Base-by-base conservation (phyloP, 1,140 invertebrate species). In the Zaprionus taronus region DNA sequence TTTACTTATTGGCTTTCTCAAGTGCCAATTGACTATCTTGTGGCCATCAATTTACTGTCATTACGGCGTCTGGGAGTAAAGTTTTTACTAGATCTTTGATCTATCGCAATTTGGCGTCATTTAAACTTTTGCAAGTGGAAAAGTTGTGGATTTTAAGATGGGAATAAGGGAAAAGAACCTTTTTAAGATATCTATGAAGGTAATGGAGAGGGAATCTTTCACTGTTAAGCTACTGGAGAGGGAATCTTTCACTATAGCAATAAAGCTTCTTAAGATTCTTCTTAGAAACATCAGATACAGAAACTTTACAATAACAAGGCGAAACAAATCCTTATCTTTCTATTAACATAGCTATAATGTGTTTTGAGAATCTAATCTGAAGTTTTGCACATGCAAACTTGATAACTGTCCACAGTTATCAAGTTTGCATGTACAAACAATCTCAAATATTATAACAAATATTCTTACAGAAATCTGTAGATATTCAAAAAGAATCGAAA, bases 1-100 rank as follows among this genome's bases (percentile, higher is more conserved):
- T 78, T 78, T 86, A 78, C 68, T 80, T 77, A 75, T 79, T 78
- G 72, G 58, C 36, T 69, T 71, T 69, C 41, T 71, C 72, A 67
- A 83, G 68, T 83, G 81, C 41, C 49, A 63, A 31, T 64, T 57
- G 47, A 41, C 24, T 58, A 62, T 60, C 44, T 74, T 80, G 78
- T 53, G 63, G 68, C 53, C 63, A 77, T 71, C 38, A 72, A 83
- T 80, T 83, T 89, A 31, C 56, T 68, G 20, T 62, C 60, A 77
- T 80, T 85, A 64, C 3, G 7, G 17, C 38, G 61, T 20, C 53
- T 61, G 26, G 51, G 15, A 26, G 49, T 22, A 38, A 17, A 5
- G 84, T 79, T 36, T 81, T 81, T 58, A 36, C 38, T 56, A 68
- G 57, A 53, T 60, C 65, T 67, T 63, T 53, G 49, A 60, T 71